Evolutionary conservation across 2,888 invertebrate genomes (phyloP), one percentile per base, ranked within the genome.

Genomic region (Patella ulyssiponensis): DNA sequence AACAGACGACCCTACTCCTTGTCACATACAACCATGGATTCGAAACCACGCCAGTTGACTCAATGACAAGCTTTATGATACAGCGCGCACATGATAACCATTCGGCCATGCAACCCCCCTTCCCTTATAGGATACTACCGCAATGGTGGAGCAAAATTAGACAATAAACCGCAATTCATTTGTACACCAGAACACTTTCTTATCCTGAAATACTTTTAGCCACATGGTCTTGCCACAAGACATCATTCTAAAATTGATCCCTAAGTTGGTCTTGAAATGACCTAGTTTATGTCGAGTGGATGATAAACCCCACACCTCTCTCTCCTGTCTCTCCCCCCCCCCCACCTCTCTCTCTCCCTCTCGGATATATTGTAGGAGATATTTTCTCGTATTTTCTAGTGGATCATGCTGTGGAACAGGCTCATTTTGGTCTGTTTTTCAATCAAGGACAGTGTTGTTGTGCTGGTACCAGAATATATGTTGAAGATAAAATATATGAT

Each of bases 361-460:
- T 71, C 71, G 9, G 20, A 27, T n/a, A 27, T n/a, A 27, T 17
- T 14, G n/a, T 27, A 23, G 15, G 71, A 27, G 44, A 27, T n/a
- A 52, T 51, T 58, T 77, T 52, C 20, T 23, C 71, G 12, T n/a
- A 15, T n/a, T 23, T 81, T 81, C 15, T 81, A 90, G 90, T 90
- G 84, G 89, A 87, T 9, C 76, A 85, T 64, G 90, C 90, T 5
- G 87, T 91, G 12, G 90, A 90, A 76, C 82, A 82, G 77, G 86
- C 88, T 54, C 97, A 98, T 90, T 94, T 95, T 87, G 97, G 95
- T 1, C 93, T 98, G 12, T 98, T 98, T 93, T 96, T 96, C 92
- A 98, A 98, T 85, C 96, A 96, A 95, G 97, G 97, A 1, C 97
- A 97, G 92, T 96, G 96, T 87, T 98, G 98, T 90, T 96, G 96